These are phyloP conservation scores for Kryphioiulus occultus DNA, from an alignment of 2,888 invertebrate species.

Conservation along the genomic window DNA sequence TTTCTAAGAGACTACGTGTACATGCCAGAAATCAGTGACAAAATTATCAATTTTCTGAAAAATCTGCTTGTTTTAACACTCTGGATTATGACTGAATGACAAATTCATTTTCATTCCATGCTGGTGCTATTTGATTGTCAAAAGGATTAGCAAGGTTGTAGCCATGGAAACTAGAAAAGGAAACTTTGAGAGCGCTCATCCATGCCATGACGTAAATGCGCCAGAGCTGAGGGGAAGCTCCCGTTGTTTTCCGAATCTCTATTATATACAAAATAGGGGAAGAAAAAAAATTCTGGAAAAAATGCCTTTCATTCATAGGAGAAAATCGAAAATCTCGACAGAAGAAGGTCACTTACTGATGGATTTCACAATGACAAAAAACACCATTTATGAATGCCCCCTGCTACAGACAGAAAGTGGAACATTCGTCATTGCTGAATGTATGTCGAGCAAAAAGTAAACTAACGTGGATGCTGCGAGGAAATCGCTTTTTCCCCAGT, in stretches of 20 bases:
- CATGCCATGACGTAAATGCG: slow-evolving; percentile 22
- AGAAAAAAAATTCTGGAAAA: neutral
- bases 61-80: neutral
- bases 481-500: neutral
- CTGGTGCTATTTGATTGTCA: slow-evolving; percentile 25
- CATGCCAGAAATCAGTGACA: neutral
- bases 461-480: neutral
- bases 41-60: neutral
- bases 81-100: neutral
- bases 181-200: neutral
- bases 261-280: slow-evolving; percentile 14
- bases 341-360: slow-evolving; percentile 18
- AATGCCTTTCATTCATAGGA: neutral
- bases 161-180: neutral
- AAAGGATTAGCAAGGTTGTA: slow-evolving; percentile 19
- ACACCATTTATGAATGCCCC: neutral
- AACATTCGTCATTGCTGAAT: neutral
- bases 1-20: too few species aligned
- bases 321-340: slow-evolving; percentile 2
- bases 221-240: neutral
- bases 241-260: slow-evolving; percentile 18
- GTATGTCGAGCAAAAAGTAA: neutral
- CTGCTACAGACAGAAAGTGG: neutral
- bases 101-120: slow-evolving; percentile 12
- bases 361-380: neutral